Evolutionary conservation across 2,113 vertebrate genomes (phyloP).

Genomic region (Pelodiscus sinensis): DNA sequence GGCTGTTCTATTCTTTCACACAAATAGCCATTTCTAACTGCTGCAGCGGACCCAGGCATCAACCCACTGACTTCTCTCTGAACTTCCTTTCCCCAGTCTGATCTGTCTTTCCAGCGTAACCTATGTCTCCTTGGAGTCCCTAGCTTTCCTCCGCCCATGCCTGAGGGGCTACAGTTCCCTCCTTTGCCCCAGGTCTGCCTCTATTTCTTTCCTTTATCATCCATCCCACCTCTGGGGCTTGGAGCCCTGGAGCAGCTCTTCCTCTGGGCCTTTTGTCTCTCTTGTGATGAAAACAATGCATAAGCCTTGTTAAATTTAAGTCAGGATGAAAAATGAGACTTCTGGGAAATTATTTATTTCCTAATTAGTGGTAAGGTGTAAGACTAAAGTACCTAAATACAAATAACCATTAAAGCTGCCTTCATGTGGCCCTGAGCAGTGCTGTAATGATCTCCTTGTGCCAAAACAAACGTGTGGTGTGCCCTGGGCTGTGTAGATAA

Average conservation of each 20-base stretch:
- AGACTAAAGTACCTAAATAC: background rate
- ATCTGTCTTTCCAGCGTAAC: background rate
- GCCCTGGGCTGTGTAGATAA: background rate
- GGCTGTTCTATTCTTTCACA: background rate
- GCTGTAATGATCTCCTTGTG: background rate
- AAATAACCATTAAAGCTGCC: background rate
- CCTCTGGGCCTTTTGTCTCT: background rate
- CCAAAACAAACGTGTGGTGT: fast-evolving
- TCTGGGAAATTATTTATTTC: background rate
- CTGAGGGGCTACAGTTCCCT: background rate
- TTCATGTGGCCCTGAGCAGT: background rate
- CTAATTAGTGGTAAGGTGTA: background rate
- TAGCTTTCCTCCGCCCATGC: fast-evolving
- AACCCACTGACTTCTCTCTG: background rate
- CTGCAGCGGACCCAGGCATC: background rate
- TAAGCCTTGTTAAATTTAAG: background rate
- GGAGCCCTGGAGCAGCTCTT: fast-evolving
- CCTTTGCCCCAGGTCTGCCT: background rate
- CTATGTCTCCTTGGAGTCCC: fast-evolving
- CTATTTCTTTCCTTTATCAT: background rate
- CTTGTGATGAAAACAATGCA: fast-evolving
- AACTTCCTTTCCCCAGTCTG: background rate
- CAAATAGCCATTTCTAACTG: background rate
- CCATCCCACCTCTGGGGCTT: background rate
- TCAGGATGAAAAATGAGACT: background rate